Evolutionary conservation across 2,113 vertebrate species (phyloP).

Genomic region (Carettochelys insculpta): DNA sequence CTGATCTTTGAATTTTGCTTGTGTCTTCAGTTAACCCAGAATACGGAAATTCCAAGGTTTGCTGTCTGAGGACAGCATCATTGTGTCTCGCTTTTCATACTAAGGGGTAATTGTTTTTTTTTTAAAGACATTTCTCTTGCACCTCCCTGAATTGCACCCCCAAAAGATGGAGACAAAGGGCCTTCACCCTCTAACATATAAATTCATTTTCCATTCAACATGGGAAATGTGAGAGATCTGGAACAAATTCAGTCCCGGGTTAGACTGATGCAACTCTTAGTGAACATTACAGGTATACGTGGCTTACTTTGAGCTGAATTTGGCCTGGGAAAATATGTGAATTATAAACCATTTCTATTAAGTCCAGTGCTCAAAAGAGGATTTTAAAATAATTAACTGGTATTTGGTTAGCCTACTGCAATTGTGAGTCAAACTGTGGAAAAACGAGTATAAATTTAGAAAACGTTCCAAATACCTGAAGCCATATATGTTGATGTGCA

Average conservation of each 20-base stretch:
- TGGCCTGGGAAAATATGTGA: background rate
- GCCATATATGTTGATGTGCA: background rate
- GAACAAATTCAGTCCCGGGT: background rate
- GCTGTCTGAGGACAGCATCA: background rate
- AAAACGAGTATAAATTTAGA: background rate
- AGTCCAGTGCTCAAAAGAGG: background rate
- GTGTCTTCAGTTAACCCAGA: background rate
- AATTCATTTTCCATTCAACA: background rate
- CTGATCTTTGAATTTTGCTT: background rate
- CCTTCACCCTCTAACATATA: fast-evolving
- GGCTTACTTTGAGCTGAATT: background rate
- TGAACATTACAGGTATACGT: background rate
- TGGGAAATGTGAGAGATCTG: background rate
- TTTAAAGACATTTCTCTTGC: background rate
- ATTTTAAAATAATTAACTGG: background rate
- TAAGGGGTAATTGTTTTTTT: background rate
- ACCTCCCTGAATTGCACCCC: background rate
- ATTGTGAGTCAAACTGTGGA: background rate
- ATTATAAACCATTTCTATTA: background rate
- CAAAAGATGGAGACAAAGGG: background rate
- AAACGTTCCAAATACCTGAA: background rate
- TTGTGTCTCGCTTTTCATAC: background rate
- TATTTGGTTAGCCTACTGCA: background rate
- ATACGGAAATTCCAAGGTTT: background rate
- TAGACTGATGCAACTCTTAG: background rate